Conservation (phyloP, 2,888 invertebrate species). For the Beris chalybata region DNA sequence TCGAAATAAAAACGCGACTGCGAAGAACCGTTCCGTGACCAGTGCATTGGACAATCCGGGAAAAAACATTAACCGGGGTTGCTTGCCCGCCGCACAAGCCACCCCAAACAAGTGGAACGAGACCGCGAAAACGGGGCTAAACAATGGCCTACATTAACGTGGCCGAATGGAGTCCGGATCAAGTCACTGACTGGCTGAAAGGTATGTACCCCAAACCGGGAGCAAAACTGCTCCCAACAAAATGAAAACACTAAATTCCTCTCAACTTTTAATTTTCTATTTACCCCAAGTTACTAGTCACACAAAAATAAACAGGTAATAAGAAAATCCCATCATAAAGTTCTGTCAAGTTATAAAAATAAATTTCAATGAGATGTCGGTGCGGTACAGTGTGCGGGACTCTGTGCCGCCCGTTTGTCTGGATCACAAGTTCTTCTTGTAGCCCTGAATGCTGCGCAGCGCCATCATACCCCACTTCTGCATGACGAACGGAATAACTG, state of each 20-base stretch:
- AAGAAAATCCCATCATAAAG: background rate
- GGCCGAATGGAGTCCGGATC: conserved; percentile 86
- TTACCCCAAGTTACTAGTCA: background rate
- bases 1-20: conserved; percentile 17
- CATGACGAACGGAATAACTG: conserved; percentile 2
- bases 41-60: too few relatives aligned
- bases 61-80: too few relatives aligned
- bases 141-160: conserved; percentile 80
- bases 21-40: background rate
- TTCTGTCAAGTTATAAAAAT: background rate
- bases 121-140: background rate
- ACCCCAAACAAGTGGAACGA: too few relatives aligned
- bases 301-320: conserved; percentile 6
- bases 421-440: background rate
- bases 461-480: conserved; percentile 13
- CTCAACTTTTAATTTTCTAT: too few relatives aligned
- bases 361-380: too few relatives aligned
- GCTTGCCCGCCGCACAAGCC: too few relatives aligned
- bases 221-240: background rate
- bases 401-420: too few relatives aligned
- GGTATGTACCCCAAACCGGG: conserved; percentile 59
- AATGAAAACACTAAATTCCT: background rate
- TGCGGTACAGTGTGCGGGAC: too few relatives aligned
- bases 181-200: conserved; percentile 89
- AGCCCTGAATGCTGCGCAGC: background rate